Conservation (phyloP, 2,113 vertebrate species). For the Rhinolophus ferrumequinum region DNA sequence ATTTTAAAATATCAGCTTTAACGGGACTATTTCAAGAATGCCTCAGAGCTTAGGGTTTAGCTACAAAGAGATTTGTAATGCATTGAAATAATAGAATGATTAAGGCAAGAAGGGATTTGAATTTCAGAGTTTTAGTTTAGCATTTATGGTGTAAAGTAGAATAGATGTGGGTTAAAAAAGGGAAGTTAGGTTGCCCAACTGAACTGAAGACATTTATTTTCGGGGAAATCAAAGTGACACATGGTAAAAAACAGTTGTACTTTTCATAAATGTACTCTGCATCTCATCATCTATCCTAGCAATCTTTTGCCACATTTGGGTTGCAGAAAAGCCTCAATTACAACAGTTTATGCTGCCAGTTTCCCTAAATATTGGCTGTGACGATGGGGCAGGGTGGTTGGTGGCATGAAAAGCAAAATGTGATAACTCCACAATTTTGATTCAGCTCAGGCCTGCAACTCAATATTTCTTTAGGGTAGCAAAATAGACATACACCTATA, state of each 20-base stretch:
- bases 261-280: not conserved
- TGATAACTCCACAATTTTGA: not conserved
- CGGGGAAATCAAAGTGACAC: not conserved
- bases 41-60: constrained; percentile 69
- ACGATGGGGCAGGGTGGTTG: not conserved
- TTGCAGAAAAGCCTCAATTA: not conserved
- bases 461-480: not conserved
- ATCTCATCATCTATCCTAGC: not conserved
- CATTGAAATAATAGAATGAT: constrained; percentile 78
- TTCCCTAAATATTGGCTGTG: not conserved
- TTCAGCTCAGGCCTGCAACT: not conserved
- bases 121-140: constrained; percentile 64
- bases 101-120: constrained; percentile 76
- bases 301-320: not conserved
- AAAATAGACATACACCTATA: not conserved
- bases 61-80: constrained; percentile 81
- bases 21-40: constrained; percentile 78
- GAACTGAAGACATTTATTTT: constrained; percentile 67
- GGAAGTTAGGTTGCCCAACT: constrained; percentile 11
- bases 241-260: not conserved
- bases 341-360: not conserved
- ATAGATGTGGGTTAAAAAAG: not conserved
- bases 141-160: constrained; percentile 71
- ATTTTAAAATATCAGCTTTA: constrained; percentile 78
- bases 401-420: not conserved